Evolutionary conservation across 1,140 invertebrate species (phyloP), one percentile per base, ranked within the genome.

Genomic region (Pristionchus pacificus): DNA sequence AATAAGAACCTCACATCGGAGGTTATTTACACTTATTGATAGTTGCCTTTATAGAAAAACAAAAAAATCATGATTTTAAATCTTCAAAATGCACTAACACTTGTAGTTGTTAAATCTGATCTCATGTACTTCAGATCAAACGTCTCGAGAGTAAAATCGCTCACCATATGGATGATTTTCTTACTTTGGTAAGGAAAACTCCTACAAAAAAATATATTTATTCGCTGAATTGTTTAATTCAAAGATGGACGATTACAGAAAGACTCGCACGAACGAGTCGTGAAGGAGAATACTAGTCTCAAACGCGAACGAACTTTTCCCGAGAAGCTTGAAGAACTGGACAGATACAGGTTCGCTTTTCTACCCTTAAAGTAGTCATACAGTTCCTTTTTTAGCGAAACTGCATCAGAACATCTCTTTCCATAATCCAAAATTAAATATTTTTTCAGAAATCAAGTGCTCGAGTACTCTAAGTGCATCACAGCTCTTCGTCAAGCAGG

Each of bases 391-490:
- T n/a, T n/a, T n/a, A n/a, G n/a, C n/a, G n/a, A n/a, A n/a, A n/a
- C n/a, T n/a, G n/a, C n/a, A n/a, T n/a, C n/a, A n/a, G n/a, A n/a
- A n/a, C n/a, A n/a, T n/a, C n/a, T n/a, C n/a, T n/a, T n/a, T n/a
- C n/a, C n/a, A n/a, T n/a, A n/a, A n/a, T n/a, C n/a, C n/a, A n/a
- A n/a, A n/a, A n/a, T n/a, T n/a, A n/a, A n/a, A n/a, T n/a, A n/a
- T n/a, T n/a, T 19, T 6, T 49, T 49, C 38, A 49, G 38, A 58
- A 72, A 59, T 31, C 78, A 81, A 71, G 81, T 83, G 25, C 65
- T 81, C 1, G 80, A 81, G 55, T 78, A 80, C 57, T 81, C 80
- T 14, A 81, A 81, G 55, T 81, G 81, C 65, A 81, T 83, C 32
- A 81, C 79, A 59, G 81, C 81, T 30, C 66, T 83, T n/a, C 60